Percentiles rank a stretch among this genome's conserved stretches.
phyloP scores from a whole-genome alignment of 2,888 invertebrate genomes.

The Phortica okadai region DNA sequence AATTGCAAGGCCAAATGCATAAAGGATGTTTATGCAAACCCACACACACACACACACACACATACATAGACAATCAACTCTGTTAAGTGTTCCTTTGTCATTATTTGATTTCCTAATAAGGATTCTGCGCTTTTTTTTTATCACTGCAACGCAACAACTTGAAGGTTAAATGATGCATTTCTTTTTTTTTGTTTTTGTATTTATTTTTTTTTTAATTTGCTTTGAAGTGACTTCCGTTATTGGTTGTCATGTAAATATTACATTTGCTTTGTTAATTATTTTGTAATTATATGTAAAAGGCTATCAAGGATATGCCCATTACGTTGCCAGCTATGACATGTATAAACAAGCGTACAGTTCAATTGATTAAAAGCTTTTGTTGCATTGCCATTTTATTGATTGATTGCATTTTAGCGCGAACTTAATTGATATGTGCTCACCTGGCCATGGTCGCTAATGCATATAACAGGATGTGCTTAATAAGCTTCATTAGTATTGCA shows the following conservation, averaged over 20 bases:
- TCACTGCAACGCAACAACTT: too few relatives aligned
- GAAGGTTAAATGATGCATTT: too few relatives aligned
- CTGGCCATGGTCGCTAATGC: too few relatives aligned
- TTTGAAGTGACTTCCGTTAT: background rate
- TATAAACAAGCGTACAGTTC: background rate
- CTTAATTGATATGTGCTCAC: background rate
- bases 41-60: background rate
- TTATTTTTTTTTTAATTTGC: background rate
- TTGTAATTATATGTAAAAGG: slow-evolving; percentile 28
- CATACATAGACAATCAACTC: background rate
- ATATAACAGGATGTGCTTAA: too few relatives aligned
- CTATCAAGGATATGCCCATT: slow-evolving; percentile 25
- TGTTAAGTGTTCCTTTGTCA: background rate
- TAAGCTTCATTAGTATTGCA: too few relatives aligned
- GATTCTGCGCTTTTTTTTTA: background rate
- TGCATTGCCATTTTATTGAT: background rate
- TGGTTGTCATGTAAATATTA: background rate
- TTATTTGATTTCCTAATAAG: slow-evolving; percentile 23
- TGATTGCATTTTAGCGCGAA: slow-evolving; percentile 10
- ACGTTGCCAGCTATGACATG: background rate
- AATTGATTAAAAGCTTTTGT: background rate
- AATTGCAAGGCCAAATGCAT: background rate
- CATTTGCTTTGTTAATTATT: slow-evolving; percentile 15
- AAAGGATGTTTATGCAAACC: background rate
- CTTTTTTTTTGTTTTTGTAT: too few relatives aligned